phyloP scores from a whole-genome alignment of 2,888 invertebrate genomes.

The Lobophora halterata region DNA sequence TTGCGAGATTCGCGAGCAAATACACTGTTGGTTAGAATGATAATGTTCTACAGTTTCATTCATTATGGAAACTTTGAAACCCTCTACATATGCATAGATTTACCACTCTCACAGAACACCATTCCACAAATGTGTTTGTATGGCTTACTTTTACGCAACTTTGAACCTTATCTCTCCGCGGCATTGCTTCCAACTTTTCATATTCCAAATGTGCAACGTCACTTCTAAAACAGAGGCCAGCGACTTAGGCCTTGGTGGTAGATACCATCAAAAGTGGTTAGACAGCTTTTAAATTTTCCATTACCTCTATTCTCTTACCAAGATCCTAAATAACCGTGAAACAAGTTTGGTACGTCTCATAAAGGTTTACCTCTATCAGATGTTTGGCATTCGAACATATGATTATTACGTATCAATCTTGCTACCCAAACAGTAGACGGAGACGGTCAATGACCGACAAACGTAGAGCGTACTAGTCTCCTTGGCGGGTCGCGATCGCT shows the following conservation, averaged over 20 bases:
- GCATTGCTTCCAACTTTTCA: conserved; percentile 40
- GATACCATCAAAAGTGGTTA: conserved; percentile 36
- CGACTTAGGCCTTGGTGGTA: conserved; percentile 40
- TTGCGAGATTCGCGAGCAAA: too few species aligned
- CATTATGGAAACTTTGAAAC: conserved; percentile 32
- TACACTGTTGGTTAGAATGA: conserved; percentile 32
- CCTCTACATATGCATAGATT: conserved; percentile 28
- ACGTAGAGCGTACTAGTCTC: conserved; percentile 25
- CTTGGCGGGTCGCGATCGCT: conserved; percentile 24
- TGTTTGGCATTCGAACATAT: conserved; percentile 29
- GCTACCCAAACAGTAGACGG: conserved; percentile 31
- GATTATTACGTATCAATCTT: conserved; percentile 33
- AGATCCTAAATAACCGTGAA: conserved; percentile 6
- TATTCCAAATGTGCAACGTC: conserved; percentile 56
- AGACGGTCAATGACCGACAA: conserved; percentile 34
- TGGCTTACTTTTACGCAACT: conserved; percentile 20
- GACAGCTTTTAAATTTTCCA: conserved; percentile 3
- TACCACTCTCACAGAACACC: conserved; percentile 31
- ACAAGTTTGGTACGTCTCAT: conserved; percentile 21
- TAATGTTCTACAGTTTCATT: conserved; percentile 30
- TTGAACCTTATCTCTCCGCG: conserved; percentile 32
- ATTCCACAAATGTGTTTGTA: conserved; percentile 25
- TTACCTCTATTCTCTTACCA: conserved; percentile 1
- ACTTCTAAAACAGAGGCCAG: conserved; percentile 56
- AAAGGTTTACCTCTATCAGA: conserved; percentile 23